Evolutionary conservation across 2,888 invertebrate genomes (phyloP).

Genomic region (Timandra comae): DNA sequence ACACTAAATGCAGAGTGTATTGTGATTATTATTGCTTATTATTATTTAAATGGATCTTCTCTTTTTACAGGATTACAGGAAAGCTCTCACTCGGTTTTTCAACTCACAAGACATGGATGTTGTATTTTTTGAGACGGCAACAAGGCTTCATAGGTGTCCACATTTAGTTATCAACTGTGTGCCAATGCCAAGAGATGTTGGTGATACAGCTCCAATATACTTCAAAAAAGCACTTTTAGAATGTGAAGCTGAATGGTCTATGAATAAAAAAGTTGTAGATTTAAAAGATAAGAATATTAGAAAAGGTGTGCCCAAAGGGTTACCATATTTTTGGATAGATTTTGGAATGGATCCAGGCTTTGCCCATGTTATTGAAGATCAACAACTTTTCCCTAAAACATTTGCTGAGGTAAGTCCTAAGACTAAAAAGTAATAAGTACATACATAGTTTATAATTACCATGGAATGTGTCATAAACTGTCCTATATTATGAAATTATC

Average conservation of each 20-base stretch:
- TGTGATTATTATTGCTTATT: not conserved
- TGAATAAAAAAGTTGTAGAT: conserved; percentile 89
- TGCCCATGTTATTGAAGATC: conserved; percentile 98
- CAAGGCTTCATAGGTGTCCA: conserved; percentile 82
- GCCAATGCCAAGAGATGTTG: conserved; percentile 88
- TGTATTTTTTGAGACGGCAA: conserved; percentile 93
- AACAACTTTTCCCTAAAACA: conserved; percentile 87
- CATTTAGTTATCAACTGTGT: conserved; percentile 95
- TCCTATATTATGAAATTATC: too few relatives aligned
- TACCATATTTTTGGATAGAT: conserved; percentile 96
- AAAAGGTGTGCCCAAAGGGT: conserved; percentile 90
- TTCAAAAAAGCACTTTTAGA: conserved; percentile 98
- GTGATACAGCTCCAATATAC: conserved; percentile 94
- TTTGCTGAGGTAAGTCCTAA: conserved; percentile 91
- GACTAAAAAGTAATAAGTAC: too few relatives aligned
- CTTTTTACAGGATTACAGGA: conserved; percentile 81
- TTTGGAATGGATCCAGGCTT: conserved; percentile 95
- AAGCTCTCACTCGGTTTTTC: conserved; percentile 87
- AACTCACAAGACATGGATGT: conserved; percentile 83
- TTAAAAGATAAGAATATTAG: conserved; percentile 82
- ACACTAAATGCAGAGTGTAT: not conserved
- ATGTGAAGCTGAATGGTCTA: conserved; percentile 95
- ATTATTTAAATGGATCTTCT: conserved; percentile 2
- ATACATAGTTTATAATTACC: too few relatives aligned
- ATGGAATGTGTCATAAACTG: too few relatives aligned